Base-by-base conservation (phyloP, 2,888 invertebrate genomes). In the Epicampocera succincta region DNA sequence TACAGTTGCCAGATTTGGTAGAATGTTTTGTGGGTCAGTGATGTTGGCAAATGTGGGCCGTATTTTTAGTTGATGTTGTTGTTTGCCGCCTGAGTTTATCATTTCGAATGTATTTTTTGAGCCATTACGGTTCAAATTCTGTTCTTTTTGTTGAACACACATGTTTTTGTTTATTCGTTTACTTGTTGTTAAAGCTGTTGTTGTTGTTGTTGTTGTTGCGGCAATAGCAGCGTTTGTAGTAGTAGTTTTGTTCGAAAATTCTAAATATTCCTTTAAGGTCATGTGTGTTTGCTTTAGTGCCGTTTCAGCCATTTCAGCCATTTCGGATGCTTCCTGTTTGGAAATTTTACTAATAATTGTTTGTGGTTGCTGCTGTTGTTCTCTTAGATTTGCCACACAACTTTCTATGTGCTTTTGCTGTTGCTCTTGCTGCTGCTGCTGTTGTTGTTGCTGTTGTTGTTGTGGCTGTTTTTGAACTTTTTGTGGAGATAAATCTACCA, bases 91-190 rank as follows among this genome's bases (percentile, higher is more conserved):
- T 29, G 17, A 15, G 72, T 75, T 50, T 65, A 50, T 56, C 38
- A 65, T 46, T 65, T 12, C 42, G 46, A 68, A 69, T 17, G 21
- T 54, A 48, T 72, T 75, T 56, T 25, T 63, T 68, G 69, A 65
- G 42, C 61, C 19, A 21, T 21, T 65, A 48, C 66, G 52, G 29
- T 40, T 58, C 42, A 19, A 46, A 33, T 60, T 56, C n/a, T 73
- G 68, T 29, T 73, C n/a, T 4, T 60, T 74, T 33, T 78, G 60
- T 56, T 74, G 65, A 50, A 11, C 42, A 71, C 19, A 44, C 48
- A 74, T 71, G 66, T 60, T 71, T 44, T 75, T 68, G 65, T 78
- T 82, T 66, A 82, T 52, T 78, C 46, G 68, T 60, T 52, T 78
- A 12, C 66, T 68, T 52, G 60, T 12, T 44, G 42, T 33, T 44